phyloP scores from a whole-genome alignment of 2,113 vertebrate genomes.

The Atractosteus spatula region DNA sequence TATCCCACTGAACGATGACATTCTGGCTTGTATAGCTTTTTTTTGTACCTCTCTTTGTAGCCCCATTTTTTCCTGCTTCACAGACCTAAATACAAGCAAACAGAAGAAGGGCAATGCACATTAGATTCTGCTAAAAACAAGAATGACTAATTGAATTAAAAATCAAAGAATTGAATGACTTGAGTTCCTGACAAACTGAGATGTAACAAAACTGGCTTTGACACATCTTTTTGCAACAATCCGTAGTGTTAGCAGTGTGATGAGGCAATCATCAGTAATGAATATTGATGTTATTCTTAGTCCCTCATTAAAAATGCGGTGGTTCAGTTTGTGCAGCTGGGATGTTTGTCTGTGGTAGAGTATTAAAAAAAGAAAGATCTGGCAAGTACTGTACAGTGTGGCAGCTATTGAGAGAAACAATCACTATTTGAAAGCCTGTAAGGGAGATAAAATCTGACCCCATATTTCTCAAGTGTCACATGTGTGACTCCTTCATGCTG shows the following conservation, averaged over 20 bases:
- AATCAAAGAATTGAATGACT: constrained; percentile 67
- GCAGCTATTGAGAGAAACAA: constrained; percentile 29
- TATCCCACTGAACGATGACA: constrained; percentile 79
- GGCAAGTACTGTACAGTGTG: constrained; percentile 17
- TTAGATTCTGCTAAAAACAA: constrained; percentile 65
- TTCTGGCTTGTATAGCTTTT: constrained; percentile 71
- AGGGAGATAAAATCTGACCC: neutral
- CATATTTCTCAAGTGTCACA: neutral
- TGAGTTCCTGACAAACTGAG: constrained; percentile 70
- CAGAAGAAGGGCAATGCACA: constrained; percentile 65
- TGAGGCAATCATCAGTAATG: constrained; percentile 83
- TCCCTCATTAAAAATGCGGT: constrained; percentile 35
- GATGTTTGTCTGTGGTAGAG: constrained; percentile 22
- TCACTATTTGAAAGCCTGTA: neutral
- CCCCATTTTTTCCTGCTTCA: constrained; percentile 71
- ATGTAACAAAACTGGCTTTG: constrained; percentile 73
- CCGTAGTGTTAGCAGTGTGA: constrained; percentile 66
- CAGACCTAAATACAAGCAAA: constrained; percentile 73
- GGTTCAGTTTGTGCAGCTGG: constrained; percentile 18
- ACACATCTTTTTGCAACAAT: constrained; percentile 65
- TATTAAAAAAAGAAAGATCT: neutral
- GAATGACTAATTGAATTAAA: constrained; percentile 71
- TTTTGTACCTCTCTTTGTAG: constrained; percentile 46
- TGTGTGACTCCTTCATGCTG: neutral
- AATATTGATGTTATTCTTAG: constrained; percentile 75